Conservation (phyloP, 2,888 invertebrate genomes). For the Cybosia mesomella region DNA sequence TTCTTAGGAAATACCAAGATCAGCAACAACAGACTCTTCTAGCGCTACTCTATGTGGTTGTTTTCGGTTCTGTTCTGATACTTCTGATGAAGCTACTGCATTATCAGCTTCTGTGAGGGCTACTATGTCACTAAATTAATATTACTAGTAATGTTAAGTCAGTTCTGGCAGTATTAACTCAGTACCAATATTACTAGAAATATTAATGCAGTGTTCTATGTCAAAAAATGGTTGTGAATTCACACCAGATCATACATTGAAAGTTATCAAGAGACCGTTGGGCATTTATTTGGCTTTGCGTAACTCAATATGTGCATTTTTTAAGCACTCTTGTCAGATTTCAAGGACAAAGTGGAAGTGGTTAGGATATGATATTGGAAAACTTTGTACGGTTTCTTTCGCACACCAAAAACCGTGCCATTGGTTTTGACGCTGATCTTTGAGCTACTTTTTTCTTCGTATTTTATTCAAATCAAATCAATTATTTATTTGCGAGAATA, state of each 20-base stretch:
- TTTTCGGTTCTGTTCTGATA: background rate
- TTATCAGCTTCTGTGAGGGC: background rate
- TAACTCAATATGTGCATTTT: conserved; percentile 59
- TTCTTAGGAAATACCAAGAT: background rate
- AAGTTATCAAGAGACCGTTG: conserved; percentile 29
- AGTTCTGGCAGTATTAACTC: too few relatives aligned
- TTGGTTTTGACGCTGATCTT: background rate
- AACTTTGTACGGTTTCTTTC: conserved; percentile 64
- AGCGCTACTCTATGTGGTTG: too few relatives aligned
- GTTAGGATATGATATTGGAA: conserved; percentile 62
- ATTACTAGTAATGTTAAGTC: too few relatives aligned
- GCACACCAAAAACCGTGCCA: conserved; percentile 37
- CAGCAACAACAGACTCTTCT: too few relatives aligned
- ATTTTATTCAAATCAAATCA: background rate
- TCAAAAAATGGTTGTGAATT: background rate
- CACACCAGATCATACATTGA: background rate
- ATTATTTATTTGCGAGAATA: too few relatives aligned
- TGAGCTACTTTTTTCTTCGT: background rate
- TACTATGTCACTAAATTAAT: too few relatives aligned
- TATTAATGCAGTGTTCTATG: background rate
- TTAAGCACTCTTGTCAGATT: conserved; percentile 56
- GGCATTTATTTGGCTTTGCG: conserved; percentile 73
- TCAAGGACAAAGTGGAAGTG: conserved; percentile 69
- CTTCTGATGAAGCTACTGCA: background rate
- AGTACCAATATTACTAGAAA: too few relatives aligned